phyloP scores from a whole-genome alignment of 2,797 vertebrate genomes.

The Acestrorhynchus altus region DNA sequence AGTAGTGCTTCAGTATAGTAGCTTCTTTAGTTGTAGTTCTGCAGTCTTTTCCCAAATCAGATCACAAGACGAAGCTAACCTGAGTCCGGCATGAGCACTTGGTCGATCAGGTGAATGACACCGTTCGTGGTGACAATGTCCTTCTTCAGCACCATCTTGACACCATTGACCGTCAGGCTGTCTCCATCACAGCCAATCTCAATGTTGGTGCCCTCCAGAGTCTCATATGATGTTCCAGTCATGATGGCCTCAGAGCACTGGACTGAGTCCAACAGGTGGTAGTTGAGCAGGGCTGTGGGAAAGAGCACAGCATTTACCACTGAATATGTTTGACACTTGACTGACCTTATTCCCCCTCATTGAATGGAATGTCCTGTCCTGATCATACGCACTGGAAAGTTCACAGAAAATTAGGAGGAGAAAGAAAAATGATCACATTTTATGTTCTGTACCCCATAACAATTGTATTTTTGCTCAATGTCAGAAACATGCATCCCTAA shows the following conservation, averaged over 20 bases:
- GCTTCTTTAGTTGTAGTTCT: too few relatives aligned
- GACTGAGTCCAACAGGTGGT: conserved; percentile 89
- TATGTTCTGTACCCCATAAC: too few relatives aligned
- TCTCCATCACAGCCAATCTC: conserved; percentile 95
- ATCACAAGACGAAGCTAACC: conserved; percentile 76
- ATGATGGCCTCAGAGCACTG: conserved; percentile 97
- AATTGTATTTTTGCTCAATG: too few relatives aligned
- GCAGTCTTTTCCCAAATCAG: not conserved
- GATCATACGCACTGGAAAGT: too few relatives aligned
- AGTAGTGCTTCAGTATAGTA: too few relatives aligned
- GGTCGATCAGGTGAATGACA: conserved; percentile 92
- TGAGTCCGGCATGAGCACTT: conserved; percentile 94
- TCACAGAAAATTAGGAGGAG: too few relatives aligned
- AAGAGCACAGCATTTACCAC: not conserved
- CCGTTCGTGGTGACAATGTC: conserved; percentile 96
- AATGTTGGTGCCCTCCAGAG: conserved; percentile 89
- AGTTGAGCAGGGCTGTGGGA: conserved; percentile 88
- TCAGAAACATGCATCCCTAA: too few relatives aligned
- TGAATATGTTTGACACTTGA: too few relatives aligned
- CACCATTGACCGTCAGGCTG: conserved; percentile 91
- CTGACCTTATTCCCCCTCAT: too few relatives aligned
- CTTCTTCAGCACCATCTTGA: conserved; percentile 94
- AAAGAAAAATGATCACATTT: too few relatives aligned
- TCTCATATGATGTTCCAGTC: conserved; percentile 87
- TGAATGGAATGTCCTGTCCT: too few relatives aligned